Evolutionary conservation across 2,888 invertebrate genomes (phyloP).

Genomic region (Lysandra coridon): DNA sequence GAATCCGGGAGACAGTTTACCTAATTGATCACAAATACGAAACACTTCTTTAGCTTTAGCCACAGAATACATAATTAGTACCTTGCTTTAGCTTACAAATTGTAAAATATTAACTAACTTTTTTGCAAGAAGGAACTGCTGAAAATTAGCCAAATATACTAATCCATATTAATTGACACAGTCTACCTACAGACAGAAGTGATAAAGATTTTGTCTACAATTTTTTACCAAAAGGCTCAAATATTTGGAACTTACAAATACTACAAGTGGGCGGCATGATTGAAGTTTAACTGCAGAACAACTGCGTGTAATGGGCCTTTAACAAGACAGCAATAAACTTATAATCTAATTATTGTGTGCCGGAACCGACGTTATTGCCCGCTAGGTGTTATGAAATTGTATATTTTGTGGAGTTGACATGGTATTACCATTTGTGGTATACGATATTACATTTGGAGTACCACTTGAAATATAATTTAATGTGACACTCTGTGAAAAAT

Average conservation of each 20-base stretch:
- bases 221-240: neutral
- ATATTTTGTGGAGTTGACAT: constrained; percentile 20
- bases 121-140: too few species aligned
- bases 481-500: neutral
- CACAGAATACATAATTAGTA: too few species aligned
- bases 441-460: constrained; percentile 12
- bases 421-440: constrained; percentile 19
- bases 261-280: constrained; percentile 31
- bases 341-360: constrained; percentile 30
- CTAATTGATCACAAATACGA: too few species aligned
- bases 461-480: neutral
- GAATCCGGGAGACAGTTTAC: too few species aligned
- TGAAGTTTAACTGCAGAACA: constrained; percentile 30
- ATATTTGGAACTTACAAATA: neutral
- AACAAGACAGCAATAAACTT: constrained; percentile 25
- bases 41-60: too few species aligned
- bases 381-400: constrained; percentile 23
- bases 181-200: too few species aligned
- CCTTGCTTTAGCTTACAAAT: too few species aligned
- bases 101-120: too few species aligned
- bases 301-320: neutral
- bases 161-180: too few species aligned
- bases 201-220: too few species aligned
- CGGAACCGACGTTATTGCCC: constrained; percentile 5
- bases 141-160: too few species aligned